These are phyloP conservation scores for Perizoma flavofasciatum DNA, from an alignment of 2,888 invertebrate species.

Conservation along the genomic window DNA sequence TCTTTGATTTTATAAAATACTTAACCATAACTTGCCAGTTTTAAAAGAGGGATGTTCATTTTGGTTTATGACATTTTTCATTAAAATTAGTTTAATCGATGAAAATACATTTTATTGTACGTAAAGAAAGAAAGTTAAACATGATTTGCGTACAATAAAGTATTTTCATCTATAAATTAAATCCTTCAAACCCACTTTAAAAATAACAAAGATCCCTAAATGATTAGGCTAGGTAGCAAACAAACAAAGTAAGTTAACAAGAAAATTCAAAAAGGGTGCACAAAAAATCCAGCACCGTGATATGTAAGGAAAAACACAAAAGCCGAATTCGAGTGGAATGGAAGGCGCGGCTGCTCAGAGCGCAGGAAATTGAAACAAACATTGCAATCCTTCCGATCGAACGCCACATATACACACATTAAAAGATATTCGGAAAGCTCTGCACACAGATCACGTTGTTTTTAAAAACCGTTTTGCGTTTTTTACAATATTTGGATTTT, in stretches of 20 bases:
- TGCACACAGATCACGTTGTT: constrained; percentile 14
- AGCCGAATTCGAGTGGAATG: constrained; percentile 44
- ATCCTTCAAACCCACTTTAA: no score
- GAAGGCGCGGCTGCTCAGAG: constrained; percentile 56
- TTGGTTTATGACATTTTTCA: no score
- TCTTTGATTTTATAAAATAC: no score
- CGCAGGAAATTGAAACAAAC: constrained; percentile 79
- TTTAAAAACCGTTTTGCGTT: constrained; percentile 16
- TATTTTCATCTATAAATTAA: no score
- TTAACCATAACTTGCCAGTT: no score
- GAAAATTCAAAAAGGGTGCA: constrained; percentile 18
- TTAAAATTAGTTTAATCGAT: no score
- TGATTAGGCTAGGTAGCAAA: constrained; percentile 17
- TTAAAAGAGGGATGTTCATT: no score
- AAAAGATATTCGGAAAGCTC: constrained; percentile 41
- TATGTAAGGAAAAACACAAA: constrained; percentile 35
- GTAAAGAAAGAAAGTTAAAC: no score
- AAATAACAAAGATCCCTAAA: constrained; percentile 13
- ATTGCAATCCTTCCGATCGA: constrained; percentile 66
- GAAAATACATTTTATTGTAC: no score
- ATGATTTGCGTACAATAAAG: no score
- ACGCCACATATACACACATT: constrained; percentile 51
- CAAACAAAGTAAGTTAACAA: constrained; percentile 25
- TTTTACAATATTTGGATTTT: constrained; percentile 2
- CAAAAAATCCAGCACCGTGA: constrained; percentile 20